Evolutionary conservation across 2,888 invertebrate species (phyloP).

Genomic region (Trichogramma dendrolimi): DNA sequence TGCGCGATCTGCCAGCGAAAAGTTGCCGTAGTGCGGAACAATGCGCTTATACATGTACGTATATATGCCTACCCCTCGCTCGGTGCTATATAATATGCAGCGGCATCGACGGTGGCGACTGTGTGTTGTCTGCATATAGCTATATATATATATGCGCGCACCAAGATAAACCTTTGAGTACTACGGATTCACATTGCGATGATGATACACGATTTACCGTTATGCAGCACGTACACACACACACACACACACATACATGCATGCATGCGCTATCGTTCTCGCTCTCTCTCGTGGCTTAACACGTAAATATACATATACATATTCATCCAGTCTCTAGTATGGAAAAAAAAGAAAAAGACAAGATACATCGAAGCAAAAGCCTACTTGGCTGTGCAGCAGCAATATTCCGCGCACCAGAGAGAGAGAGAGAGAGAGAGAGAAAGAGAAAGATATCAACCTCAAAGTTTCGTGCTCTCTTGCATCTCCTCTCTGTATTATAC

Average conservation of each 20-base stretch:
- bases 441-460: constrained; percentile 14
- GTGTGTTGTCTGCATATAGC: no score
- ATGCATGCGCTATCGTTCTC: no score
- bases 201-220: constrained; percentile 25
- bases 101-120: no score
- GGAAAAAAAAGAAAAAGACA: constrained; percentile 1
- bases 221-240: not conserved
- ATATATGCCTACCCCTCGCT: no score
- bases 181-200: constrained; percentile 21
- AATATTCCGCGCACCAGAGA: not conserved
- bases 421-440: not conserved
- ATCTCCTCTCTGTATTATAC: not conserved
- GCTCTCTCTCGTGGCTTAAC: no score
- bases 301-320: no score
- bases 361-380: constrained; percentile 22
- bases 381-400: not conserved
- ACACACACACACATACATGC: no score
- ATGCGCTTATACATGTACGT: no score
- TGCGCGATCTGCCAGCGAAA: no score
- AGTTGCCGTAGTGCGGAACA: no score
- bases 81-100: no score
- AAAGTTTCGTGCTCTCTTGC: constrained; percentile 8
- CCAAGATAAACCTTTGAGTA: constrained; percentile 2
- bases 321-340: no score
- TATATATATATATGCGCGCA: constrained; percentile 1